Conservation (phyloP, 2,113 vertebrate species). For the Entelurus aequoreus region DNA sequence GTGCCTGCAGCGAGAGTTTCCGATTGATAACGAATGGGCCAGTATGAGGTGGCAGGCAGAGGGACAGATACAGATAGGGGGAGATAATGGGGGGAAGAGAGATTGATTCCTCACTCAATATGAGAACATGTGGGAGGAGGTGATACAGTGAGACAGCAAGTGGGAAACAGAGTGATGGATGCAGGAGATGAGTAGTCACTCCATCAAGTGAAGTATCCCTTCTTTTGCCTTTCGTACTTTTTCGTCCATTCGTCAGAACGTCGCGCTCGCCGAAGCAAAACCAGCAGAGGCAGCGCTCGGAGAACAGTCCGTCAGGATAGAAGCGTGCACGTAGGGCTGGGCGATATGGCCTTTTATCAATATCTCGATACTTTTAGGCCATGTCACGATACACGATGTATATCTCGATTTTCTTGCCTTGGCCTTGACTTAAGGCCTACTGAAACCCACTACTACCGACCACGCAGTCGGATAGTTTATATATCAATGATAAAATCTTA, state of each 20-base stretch:
- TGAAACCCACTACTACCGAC: too few species aligned
- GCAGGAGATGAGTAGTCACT: constrained; percentile 36
- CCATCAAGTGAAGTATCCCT: constrained; percentile 35
- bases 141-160: constrained; percentile 48
- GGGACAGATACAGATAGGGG: constrained; percentile 39
- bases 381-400: too few species aligned
- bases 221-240: constrained; percentile 4
- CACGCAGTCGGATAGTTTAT: too few species aligned
- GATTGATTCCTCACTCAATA: constrained; percentile 60
- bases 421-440: too few species aligned
- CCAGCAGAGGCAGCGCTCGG: constrained; percentile 4
- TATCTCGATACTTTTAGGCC: too few species aligned
- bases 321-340: background rate
- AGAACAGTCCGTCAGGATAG: constrained; percentile 7
- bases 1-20: constrained; percentile 39
- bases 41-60: constrained; percentile 50
- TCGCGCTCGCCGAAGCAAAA: background rate
- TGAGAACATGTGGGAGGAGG: constrained; percentile 64
- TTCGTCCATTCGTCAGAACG: constrained; percentile 2
- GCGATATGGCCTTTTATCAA: too few species aligned
- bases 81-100: constrained; percentile 53
- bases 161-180: constrained; percentile 40
- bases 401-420: too few species aligned
- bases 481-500: too few species aligned
- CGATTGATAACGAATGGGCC: constrained; percentile 45